Percentiles rank a stretch among this genome's conserved stretches.
These are phyloP conservation scores for Meandrusa payeni DNA, from an alignment of 2,888 invertebrate genomes.

Conservation along the genomic window DNA sequence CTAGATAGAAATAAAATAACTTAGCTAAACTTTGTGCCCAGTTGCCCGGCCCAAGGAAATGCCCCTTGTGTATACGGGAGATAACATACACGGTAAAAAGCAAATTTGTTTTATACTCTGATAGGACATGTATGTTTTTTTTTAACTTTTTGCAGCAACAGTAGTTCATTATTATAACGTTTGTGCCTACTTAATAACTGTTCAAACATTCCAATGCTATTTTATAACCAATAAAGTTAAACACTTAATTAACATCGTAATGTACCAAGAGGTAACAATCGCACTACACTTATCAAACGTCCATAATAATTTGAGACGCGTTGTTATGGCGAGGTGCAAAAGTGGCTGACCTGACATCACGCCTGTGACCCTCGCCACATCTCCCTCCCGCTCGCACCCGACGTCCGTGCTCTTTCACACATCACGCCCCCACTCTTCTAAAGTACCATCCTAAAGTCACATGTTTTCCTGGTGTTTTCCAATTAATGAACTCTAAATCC, in stretches of 20 bases:
- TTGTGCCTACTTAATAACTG: no score
- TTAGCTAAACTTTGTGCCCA: no score
- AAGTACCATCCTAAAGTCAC: slow-evolving; percentile 75
- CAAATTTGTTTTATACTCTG: no score
- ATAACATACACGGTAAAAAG: no score
- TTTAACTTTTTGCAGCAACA: no score
- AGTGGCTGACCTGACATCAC: slow-evolving; percentile 82
- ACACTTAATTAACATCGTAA: slow-evolving; percentile 78
- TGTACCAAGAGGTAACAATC: slow-evolving; percentile 76
- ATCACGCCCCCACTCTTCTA: slow-evolving; percentile 79
- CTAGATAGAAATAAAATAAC: no score
- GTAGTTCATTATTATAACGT: no score
- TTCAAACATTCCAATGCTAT: no score
- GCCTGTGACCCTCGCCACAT: slow-evolving; percentile 73
- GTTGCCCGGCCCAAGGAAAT: no score
- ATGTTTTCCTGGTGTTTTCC: slow-evolving; percentile 65
- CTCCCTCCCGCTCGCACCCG: slow-evolving; percentile 52
- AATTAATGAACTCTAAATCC: slow-evolving; percentile 77
- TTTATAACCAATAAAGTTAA: slow-evolving; percentile 47
- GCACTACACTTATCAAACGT: slow-evolving; percentile 79
- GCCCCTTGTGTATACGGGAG: no score
- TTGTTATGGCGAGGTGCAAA: slow-evolving; percentile 82
- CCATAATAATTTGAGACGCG: slow-evolving; percentile 82
- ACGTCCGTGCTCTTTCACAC: slow-evolving; percentile 57
- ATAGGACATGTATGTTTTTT: no score